Evolutionary conservation across 2,888 invertebrate species (phyloP).

Genomic region (Eupithecia exiguata): DNA sequence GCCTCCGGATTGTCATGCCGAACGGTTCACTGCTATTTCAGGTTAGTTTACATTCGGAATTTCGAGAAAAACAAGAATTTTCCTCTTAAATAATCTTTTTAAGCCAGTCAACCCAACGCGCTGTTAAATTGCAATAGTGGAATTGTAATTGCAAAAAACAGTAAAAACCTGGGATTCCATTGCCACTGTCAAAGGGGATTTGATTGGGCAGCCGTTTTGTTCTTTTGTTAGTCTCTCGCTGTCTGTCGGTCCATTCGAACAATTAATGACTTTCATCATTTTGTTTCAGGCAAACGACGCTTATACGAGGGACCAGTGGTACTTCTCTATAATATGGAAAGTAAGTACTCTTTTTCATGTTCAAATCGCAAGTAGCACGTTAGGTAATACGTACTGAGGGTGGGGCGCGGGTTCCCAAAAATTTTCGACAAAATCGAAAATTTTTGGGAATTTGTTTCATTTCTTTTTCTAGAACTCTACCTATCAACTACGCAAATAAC

Average conservation of each 20-base stretch:
- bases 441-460: no score
- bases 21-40: constrained; percentile 89
- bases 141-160: not conserved
- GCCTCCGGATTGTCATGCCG: constrained; percentile 89
- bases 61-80: not conserved
- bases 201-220: constrained; percentile 41
- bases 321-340: constrained; percentile 91
- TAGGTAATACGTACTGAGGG: no score
- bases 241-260: not conserved
- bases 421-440: no score
- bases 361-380: not conserved
- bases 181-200: not conserved
- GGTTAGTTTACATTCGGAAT: constrained; percentile 70
- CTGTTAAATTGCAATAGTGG: not conserved
- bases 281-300: constrained; percentile 88
- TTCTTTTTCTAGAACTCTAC: no score
- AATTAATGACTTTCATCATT: constrained; percentile 2
- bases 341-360: constrained; percentile 71
- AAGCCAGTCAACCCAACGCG: not conserved
- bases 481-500: no score
- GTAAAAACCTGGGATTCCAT: not conserved
- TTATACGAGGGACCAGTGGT: constrained; percentile 93
- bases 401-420: no score
- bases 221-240: not conserved
- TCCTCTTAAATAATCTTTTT: not conserved